phyloP scores from a whole-genome alignment of 1,140 invertebrate genomes.

The Zaprionus africanus region DNA sequence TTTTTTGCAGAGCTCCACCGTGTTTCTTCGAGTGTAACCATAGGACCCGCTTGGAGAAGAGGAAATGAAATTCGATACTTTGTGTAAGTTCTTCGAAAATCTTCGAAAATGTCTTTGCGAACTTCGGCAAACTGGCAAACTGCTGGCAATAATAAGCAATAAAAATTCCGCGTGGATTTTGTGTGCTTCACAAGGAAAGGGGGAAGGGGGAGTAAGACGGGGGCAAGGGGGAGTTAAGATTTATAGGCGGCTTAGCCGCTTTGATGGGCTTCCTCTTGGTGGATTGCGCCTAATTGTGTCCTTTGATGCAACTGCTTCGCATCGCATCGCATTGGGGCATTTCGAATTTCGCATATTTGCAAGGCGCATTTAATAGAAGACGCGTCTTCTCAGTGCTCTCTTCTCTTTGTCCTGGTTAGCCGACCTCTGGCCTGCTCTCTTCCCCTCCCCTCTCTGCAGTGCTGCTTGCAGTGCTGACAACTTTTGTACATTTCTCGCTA shows the following conservation, averaged over 20 bases:
- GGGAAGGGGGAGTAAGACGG: neutral
- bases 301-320: slow-evolving; percentile 80
- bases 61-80: slow-evolving; percentile 84
- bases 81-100: slow-evolving; percentile 49
- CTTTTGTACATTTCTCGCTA: slow-evolving; percentile 81
- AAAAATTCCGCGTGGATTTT: slow-evolving; percentile 77
- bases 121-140: slow-evolving; percentile 23
- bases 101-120: slow-evolving; percentile 49
- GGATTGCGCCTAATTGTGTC: slow-evolving; percentile 69
- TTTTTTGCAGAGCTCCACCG: neutral
- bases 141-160: slow-evolving; percentile 77
- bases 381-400: neutral
- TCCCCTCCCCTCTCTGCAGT: neutral
- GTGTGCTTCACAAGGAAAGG: slow-evolving; percentile 32
- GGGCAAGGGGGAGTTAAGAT: slow-evolving; percentile 49
- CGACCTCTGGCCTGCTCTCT: slow-evolving; percentile 57
- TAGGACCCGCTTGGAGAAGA: slow-evolving; percentile 46
- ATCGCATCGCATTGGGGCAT: slow-evolving; percentile 55
- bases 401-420: slow-evolving; percentile 16
- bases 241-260: slow-evolving; percentile 75
- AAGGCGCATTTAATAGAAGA: slow-evolving; percentile 51
- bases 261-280: slow-evolving; percentile 52
- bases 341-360: slow-evolving; percentile 74
- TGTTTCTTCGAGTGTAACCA: neutral
- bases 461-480: slow-evolving; percentile 61